A percentile compares a stretch with the other conserved stretches of the same genome.
Conservation (phyloP, 1,140 invertebrate species). For the Potamilus streckersoni region DNA sequence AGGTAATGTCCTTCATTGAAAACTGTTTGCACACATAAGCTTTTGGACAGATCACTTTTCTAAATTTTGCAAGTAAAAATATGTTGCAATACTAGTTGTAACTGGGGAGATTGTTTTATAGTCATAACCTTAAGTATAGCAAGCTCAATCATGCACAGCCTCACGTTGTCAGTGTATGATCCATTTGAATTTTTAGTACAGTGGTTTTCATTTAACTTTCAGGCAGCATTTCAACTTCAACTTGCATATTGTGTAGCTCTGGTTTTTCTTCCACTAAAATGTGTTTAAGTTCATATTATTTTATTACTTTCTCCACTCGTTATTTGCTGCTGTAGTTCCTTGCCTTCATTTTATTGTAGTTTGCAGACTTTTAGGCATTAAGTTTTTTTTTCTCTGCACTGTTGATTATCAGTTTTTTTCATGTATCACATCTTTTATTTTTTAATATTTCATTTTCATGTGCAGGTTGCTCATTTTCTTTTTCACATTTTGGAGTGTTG, state of each 20-base stretch:
- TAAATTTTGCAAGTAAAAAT: not conserved
- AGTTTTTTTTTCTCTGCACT: too few species aligned
- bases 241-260: too few species aligned
- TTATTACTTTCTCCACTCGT: too few species aligned
- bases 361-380: too few species aligned
- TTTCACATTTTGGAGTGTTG: too few species aligned
- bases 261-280: too few species aligned
- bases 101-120: not conserved
- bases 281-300: too few species aligned
- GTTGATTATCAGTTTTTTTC: too few species aligned
- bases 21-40: not conserved
- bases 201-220: not conserved
- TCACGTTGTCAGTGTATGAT: not conserved
- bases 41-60: slow-evolving; percentile 1
- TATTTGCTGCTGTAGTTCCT: too few species aligned
- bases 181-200: slow-evolving; percentile 10
- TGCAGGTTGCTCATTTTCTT: not conserved
- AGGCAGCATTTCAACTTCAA: not conserved
- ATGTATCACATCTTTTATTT: not conserved
- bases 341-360: too few species aligned
- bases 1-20: slow-evolving; percentile 14
- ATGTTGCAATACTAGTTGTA: slow-evolving; percentile 6
- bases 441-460: slow-evolving; percentile 6
- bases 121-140: not conserved
- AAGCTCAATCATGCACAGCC: slow-evolving; percentile 8